Conservation (phyloP, 2,797 vertebrate genomes). For the Rhinogobio ventralis region DNA sequence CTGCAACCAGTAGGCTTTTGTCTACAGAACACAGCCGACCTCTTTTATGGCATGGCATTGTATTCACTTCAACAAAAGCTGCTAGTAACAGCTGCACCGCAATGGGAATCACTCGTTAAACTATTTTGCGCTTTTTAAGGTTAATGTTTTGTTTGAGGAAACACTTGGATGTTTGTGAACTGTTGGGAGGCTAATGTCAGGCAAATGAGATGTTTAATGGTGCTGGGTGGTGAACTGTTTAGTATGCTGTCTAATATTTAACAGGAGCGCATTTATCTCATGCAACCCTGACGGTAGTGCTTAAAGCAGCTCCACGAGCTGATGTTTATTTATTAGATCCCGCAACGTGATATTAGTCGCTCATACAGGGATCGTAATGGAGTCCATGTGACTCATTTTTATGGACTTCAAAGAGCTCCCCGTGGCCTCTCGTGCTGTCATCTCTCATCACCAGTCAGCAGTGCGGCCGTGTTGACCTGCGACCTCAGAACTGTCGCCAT, state of each 20-base stretch:
- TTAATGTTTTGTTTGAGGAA: conserved; percentile 3
- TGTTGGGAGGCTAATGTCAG: neutral
- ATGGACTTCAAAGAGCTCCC: conserved; percentile 39
- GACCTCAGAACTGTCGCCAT: conserved; percentile 62
- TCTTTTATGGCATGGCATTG: conserved; percentile 71
- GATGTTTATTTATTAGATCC: conserved; percentile 43
- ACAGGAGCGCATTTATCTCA: conserved; percentile 22
- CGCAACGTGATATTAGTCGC: conserved; percentile 31
- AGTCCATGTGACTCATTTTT: conserved; percentile 20
- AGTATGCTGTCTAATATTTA: conserved; percentile 32
- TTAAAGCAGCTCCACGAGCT: neutral
- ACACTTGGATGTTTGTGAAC: conserved; percentile 26
- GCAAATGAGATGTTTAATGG: conserved; percentile 29
- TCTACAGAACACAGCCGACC: conserved; percentile 65
- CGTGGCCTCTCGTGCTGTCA: conserved; percentile 61
- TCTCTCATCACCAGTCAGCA: conserved; percentile 60
- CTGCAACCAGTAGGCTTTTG: conserved; percentile 70
- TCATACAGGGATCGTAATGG: conserved; percentile 14
- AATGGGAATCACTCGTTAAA: conserved; percentile 66
- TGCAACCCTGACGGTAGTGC: neutral
- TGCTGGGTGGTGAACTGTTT: conserved; percentile 27
- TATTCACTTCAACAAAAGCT: conserved; percentile 46
- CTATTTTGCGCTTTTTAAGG: conserved; percentile 40
- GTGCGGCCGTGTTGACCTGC: conserved; percentile 59
- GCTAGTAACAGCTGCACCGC: conserved; percentile 35